These are phyloP conservation scores for Ochotona princeps DNA, from an alignment of 2,113 vertebrate genomes.

Conservation along the genomic window DNA sequence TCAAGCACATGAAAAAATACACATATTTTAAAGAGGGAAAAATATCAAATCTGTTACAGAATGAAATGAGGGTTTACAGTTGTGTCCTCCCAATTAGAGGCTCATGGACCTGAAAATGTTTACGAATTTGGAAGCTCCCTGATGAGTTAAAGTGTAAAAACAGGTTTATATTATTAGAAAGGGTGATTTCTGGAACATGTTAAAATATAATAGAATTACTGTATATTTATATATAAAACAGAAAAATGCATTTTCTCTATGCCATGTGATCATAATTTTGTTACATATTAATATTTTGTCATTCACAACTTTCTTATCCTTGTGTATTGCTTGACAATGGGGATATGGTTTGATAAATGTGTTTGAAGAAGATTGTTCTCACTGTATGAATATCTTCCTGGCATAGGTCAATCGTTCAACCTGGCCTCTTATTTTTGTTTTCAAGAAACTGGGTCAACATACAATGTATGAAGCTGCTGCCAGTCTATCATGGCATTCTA, in stretches of 20 bases:
- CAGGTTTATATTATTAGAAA: constrained; percentile 35
- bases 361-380: too few species aligned
- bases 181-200: constrained; percentile 31
- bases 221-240: neutral
- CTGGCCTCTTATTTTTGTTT: neutral
- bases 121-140: constrained; percentile 38
- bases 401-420: neutral
- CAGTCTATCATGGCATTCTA: neutral
- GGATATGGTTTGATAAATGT: neutral
- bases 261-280: neutral
- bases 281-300: neutral
- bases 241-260: neutral
- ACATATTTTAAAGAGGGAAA: too few species aligned
- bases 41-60: neutral
- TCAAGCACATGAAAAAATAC: too few species aligned
- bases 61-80: constrained; percentile 32
- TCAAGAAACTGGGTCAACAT: neutral
- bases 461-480: neutral
- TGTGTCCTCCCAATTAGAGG: neutral
- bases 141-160: constrained; percentile 25
- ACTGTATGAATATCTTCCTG: too few species aligned
- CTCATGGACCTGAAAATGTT: constrained; percentile 18
- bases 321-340: neutral
- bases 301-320: neutral
- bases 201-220: neutral